Evolutionary conservation across 2,888 invertebrate genomes (phyloP), one percentile per base, ranked within the genome.

Genomic region (Epiblema foenella): DNA sequence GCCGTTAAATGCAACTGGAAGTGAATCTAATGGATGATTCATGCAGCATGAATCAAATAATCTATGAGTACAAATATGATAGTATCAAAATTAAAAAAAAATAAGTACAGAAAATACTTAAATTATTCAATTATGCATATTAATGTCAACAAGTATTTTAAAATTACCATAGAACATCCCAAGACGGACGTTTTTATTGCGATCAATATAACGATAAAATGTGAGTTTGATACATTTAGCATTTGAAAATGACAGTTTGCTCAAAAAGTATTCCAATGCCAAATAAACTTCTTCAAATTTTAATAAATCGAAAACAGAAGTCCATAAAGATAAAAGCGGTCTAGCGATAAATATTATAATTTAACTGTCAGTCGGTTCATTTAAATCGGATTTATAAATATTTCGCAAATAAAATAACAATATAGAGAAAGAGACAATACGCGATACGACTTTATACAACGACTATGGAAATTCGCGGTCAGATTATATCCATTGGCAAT

Each of bases 391-490:
- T 49, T 57, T 39, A 67, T 69, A 69, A 65, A 62, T 29, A 59
- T 65, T 9, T 17, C 54, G 17, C 18, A 29, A 51, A 67, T 49
- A 49, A 66, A 66, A 60, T 60, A 67, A 65, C 33, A 70, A 52
- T 39, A 63, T 20, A n/a, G 29, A 9, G 33, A 24, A 67, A 62
- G 46, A 62, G 67, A 71, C 71, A 62, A 67, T 66, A 37, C 54
- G 54, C 56, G 29, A 67, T 46, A 57, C 59, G 56, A 67, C 54
- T 54, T 24, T 57, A 65, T 65, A 56, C 49, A 51, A 29, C 29
- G 65, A 56, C 68, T 71, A 71, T 76, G 78, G 79, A 77, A 80
- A 79, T 78, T 81, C 76, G 81, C 78, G 80, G 81, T 80, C 75
- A 77, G 78, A 79, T 80, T 78, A 77, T 76, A 80, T 73, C 72